Evolutionary conservation across 2,888 invertebrate genomes (phyloP), one percentile per base, ranked within the genome.

Genomic region (Pristionchus fissidentatus): DNA sequence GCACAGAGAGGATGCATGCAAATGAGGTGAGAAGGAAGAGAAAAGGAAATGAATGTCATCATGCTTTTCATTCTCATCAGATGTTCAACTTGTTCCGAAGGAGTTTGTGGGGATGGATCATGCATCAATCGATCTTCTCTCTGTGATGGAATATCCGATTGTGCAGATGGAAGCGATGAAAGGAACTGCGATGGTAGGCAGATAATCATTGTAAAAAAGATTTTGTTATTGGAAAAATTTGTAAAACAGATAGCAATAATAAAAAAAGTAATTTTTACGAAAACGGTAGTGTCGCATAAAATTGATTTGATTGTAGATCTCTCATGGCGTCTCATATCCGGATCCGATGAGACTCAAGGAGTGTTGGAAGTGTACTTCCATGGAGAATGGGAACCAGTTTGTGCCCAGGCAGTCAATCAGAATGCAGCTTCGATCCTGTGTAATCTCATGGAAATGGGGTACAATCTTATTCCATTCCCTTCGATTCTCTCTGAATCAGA

Each of bases 341-440:
- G 89, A n/a, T 77, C 75, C n/a, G 73, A 84, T 8, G 89, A 89
- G 52, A 84, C 83, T 0, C 73, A 83, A 55, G 89, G 89, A 83
- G 84, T 83, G 70, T 70, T 89, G 49, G 87, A 89, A 84, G 88
- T 96, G 0, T 94, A 94, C 85, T 94, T 95, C 87, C 94, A 94
- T 86, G 95, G 95, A 2, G 93, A 95, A 29, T 95, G 95, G 95
- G 96, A 96, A 19, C 95, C 95, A 0, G 94, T 96, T 22, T 96
- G 96, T 92, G 95, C 96, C 90, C 96, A 96, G 90, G 95, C 95
- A 89, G 96, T 96, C 90, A 94, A 95, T 77, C 93, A 94, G 29
- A 93, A 94, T 70, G 95, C 95, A 38, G 96, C 95, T 0, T 94
- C 94, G 70, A 93, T 93, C 41, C 85, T 93, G 41, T 94, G 94